A percentile compares a stretch with the other conserved stretches of the same genome.
phyloP scores from a whole-genome alignment of 2,113 vertebrate species.

The Sceloporus tristichus region DNA sequence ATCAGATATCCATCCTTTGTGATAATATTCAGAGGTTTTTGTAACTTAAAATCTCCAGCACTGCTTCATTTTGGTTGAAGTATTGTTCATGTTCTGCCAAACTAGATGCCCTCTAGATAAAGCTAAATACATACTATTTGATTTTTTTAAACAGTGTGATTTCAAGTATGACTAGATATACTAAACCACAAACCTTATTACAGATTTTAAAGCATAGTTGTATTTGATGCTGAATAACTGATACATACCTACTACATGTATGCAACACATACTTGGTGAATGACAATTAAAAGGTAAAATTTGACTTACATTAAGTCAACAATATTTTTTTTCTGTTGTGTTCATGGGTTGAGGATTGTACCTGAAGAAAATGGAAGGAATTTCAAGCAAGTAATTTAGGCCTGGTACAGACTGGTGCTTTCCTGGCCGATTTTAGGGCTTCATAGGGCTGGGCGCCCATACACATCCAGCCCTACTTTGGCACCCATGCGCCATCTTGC shows the following conservation, averaged over 20 bases:
- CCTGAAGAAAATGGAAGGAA: background rate
- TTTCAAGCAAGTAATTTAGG: background rate
- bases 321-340: background rate
- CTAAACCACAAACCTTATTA: background rate
- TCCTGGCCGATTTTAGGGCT: no score
- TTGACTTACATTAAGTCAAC: background rate
- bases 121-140: background rate
- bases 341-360: background rate
- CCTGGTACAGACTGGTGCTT: no score
- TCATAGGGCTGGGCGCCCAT: no score
- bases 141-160: background rate
- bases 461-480: no score
- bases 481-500: no score
- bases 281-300: background rate
- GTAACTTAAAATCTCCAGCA: background rate
- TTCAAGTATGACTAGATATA: background rate
- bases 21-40: background rate
- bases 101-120: background rate
- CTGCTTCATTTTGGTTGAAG: conserved; percentile 11
- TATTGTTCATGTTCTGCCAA: background rate
- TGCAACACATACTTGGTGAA: background rate
- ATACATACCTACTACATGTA: background rate
- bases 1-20: background rate
- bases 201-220: background rate
- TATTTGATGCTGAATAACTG: background rate